A percentile compares a stretch with the other conserved stretches of the same genome.
phyloP scores from a whole-genome alignment of 1,140 invertebrate genomes.

The Musca vetustissima region DNA sequence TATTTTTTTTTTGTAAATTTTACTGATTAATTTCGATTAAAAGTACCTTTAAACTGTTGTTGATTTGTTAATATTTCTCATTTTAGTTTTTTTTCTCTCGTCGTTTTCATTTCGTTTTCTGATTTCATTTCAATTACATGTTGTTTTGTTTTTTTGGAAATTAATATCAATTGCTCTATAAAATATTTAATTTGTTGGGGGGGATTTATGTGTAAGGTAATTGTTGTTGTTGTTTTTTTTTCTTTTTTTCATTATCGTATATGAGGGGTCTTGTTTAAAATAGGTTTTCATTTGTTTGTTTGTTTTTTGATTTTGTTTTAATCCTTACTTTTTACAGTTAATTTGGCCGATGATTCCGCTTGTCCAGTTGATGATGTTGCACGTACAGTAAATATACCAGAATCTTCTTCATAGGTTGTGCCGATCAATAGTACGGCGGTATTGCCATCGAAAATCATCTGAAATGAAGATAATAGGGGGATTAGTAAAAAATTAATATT shows the following conservation, averaged over 20 bases:
- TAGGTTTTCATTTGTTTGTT: slow-evolving; percentile 11
- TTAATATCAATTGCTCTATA: too few species aligned
- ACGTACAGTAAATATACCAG: slow-evolving; percentile 87
- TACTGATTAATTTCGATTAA: too few species aligned
- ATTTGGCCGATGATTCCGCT: slow-evolving; percentile 86
- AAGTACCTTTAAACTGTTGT: too few species aligned
- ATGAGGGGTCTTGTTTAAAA: slow-evolving; percentile 1
- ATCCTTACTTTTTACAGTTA: slow-evolving; percentile 97
- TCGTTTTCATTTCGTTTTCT: slow-evolving; percentile 8
- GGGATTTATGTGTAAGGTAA: too few species aligned
- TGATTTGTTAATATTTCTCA: slow-evolving; percentile 11
- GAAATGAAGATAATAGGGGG: slow-evolving; percentile 40
- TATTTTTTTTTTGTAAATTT: too few species aligned
- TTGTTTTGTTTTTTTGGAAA: too few species aligned
- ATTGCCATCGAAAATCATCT: slow-evolving; percentile 92
- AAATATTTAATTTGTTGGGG: too few species aligned
- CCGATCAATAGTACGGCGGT: slow-evolving; percentile 87
- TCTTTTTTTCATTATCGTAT: too few species aligned
- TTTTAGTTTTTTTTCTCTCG: background rate
- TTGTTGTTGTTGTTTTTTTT: too few species aligned
- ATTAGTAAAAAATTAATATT: background rate
- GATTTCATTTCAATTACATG: slow-evolving; percentile 21
- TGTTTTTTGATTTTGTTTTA: slow-evolving; percentile 60
- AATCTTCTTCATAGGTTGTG: slow-evolving; percentile 91
- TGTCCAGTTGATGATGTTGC: slow-evolving; percentile 88